These are phyloP conservation scores for Drosophila varians DNA, from an alignment of 1,140 invertebrate genomes.

Conservation along the genomic window DNA sequence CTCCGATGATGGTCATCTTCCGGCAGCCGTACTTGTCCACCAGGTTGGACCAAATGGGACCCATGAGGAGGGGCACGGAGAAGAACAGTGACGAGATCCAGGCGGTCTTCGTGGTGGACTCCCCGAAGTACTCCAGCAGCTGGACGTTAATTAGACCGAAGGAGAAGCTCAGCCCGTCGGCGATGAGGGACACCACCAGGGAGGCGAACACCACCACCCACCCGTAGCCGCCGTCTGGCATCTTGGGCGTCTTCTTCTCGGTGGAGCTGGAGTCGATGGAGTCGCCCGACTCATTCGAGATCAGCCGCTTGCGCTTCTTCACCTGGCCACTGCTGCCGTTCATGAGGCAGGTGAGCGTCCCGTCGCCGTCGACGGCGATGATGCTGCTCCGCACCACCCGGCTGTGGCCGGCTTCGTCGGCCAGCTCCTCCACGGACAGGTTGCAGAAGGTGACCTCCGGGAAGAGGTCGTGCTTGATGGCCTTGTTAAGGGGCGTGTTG, in stretches of 20 bases:
- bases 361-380: conserved; percentile 56
- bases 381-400: conserved; percentile 59
- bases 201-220: conserved; percentile 95
- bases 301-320: conserved; percentile 75
- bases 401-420: conserved; percentile 46
- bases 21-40: conserved; percentile 95
- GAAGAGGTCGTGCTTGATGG: conserved; percentile 79
- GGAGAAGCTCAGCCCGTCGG: conserved; percentile 97
- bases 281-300: conserved; percentile 79
- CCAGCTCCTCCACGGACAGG: conserved; percentile 69
- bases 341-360: conserved; percentile 39
- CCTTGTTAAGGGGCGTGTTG: conserved; percentile 72
- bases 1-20: conserved; percentile 92
- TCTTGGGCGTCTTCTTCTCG: conserved; percentile 77
- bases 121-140: conserved; percentile 93
- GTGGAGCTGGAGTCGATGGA: conserved; percentile 73
- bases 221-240: conserved; percentile 85
- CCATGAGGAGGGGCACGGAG: conserved; percentile 93
- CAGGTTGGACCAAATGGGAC: conserved; percentile 88
- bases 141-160: conserved; percentile 95
- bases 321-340: conserved; percentile 53
- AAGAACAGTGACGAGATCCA: conserved; percentile 95
- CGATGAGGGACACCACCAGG: conserved; percentile 94
- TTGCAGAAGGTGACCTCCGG: conserved; percentile 82
- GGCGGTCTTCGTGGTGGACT: conserved; percentile 92